These are phyloP conservation scores for Pangasius mekongensis DNA, from an alignment of 2,797 vertebrate genomes.

Conservation along the genomic window DNA sequence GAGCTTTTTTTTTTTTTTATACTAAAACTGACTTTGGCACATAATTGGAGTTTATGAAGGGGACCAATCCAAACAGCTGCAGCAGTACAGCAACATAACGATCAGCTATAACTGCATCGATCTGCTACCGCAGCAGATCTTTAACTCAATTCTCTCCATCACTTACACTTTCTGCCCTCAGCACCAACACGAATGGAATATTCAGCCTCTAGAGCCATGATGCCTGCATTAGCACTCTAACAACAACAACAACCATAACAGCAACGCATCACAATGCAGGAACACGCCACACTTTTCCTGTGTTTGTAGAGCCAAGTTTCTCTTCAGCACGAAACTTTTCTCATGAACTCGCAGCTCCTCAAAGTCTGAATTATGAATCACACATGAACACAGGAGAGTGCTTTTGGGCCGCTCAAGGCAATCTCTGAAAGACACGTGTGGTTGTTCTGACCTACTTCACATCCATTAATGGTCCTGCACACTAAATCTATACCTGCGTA, in stretches of 20 bases:
- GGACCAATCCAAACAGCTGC: neutral
- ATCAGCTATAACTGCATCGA: neutral
- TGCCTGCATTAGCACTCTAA: neutral
- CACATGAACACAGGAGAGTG: constrained; percentile 34
- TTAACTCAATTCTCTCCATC: neutral
- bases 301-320: neutral
- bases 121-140: constrained; percentile 34
- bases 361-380: constrained; percentile 53
- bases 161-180: neutral
- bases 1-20: neutral
- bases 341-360: constrained; percentile 6
- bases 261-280: neutral
- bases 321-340: neutral
- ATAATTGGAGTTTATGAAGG: neutral
- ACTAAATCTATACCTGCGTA: constrained; percentile 3
- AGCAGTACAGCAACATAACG: constrained; percentile 14
- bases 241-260: neutral
- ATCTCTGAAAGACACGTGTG: neutral
- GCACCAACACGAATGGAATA: neutral
- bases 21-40: neutral
- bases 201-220: neutral
- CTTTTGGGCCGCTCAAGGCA: constrained; percentile 7
- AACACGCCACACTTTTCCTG: neutral
- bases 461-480: constrained; percentile 36
- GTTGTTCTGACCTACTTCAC: constrained; percentile 43